Conservation (phyloP, 2,113 vertebrate species). For the Embiotoca jacksoni region DNA sequence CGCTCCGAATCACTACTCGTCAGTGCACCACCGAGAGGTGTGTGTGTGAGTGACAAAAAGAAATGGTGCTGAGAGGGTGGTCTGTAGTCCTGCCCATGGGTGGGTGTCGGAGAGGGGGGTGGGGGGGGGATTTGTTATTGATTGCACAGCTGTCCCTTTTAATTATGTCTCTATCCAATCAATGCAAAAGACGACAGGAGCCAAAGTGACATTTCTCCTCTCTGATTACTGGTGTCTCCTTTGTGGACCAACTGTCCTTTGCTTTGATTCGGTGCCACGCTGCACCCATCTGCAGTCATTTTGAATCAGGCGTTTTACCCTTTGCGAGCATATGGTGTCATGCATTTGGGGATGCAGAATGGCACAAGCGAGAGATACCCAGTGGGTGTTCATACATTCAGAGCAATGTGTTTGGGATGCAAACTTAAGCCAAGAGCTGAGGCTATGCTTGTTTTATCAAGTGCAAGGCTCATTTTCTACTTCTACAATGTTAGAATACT, state of each 20-base stretch:
- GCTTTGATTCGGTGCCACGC: constrained; percentile 6
- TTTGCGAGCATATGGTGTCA: neutral
- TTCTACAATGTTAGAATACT: neutral
- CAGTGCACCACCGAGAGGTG: constrained; percentile 27
- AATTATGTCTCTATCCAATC: constrained; percentile 68
- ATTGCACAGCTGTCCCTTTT: constrained; percentile 68
- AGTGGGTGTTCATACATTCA: neutral
- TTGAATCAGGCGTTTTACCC: constrained; percentile 10
- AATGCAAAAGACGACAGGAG: constrained; percentile 62
- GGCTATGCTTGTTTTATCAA: neutral
- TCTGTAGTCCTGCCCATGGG: constrained; percentile 23
- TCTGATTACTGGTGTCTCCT: constrained; percentile 64
- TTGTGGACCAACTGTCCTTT: constrained; percentile 46
- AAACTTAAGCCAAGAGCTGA: neutral
- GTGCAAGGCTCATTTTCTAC: neutral
- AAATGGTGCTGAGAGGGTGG: constrained; percentile 42
- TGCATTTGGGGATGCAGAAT: constrained; percentile 17
- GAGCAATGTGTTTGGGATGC: neutral
- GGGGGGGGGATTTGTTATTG: constrained; percentile 55
- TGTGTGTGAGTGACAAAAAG: constrained; percentile 7
- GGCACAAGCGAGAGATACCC: neutral
- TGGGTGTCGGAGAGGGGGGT: neutral
- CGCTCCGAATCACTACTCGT: constrained; percentile 33
- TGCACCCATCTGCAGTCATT: constrained; percentile 36
- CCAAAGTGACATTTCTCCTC: constrained; percentile 67